A percentile compares a stretch with the other conserved stretches of the same genome.
These are phyloP conservation scores for Pterostichus niger DNA, from an alignment of 2,888 invertebrate genomes.

Conservation along the genomic window DNA sequence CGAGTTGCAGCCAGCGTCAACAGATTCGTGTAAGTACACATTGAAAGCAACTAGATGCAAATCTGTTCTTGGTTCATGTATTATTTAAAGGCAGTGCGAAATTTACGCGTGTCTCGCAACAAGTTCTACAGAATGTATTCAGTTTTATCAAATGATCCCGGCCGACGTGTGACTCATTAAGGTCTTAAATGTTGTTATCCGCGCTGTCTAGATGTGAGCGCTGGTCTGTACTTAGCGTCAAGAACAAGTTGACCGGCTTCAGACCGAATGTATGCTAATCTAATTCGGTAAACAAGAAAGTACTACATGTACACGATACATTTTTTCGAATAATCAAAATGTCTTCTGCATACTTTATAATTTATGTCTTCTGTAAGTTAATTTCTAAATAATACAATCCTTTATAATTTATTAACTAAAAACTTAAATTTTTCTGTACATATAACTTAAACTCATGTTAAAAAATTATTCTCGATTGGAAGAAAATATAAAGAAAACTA, in stretches of 20 bases:
- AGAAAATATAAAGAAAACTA: too few relatives aligned
- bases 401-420: too few relatives aligned
- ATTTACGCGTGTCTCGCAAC: constrained; percentile 55
- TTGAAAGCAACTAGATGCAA: constrained; percentile 46
- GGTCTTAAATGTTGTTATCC: constrained; percentile 42
- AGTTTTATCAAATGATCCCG: constrained; percentile 60
- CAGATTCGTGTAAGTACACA: not conserved
- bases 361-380: too few relatives aligned
- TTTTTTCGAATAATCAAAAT: too few relatives aligned
- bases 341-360: too few relatives aligned
- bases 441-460: too few relatives aligned
- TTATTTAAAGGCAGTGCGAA: constrained; percentile 50
- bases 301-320: too few relatives aligned
- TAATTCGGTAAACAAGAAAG: constrained; percentile 9
- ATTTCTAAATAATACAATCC: too few relatives aligned
- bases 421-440: too few relatives aligned
- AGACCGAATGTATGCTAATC: not conserved
- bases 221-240: constrained; percentile 5
- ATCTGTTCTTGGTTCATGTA: constrained; percentile 53
- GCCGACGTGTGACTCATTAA: constrained; percentile 56
- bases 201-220: not conserved
- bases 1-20: not conserved
- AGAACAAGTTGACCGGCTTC: not conserved
- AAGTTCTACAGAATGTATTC: constrained; percentile 59
- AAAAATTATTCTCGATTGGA: too few relatives aligned